Evolutionary conservation across 2,113 vertebrate species (phyloP), one percentile per base, ranked within the genome.

Genomic region (Aspiorhynchus laticeps): DNA sequence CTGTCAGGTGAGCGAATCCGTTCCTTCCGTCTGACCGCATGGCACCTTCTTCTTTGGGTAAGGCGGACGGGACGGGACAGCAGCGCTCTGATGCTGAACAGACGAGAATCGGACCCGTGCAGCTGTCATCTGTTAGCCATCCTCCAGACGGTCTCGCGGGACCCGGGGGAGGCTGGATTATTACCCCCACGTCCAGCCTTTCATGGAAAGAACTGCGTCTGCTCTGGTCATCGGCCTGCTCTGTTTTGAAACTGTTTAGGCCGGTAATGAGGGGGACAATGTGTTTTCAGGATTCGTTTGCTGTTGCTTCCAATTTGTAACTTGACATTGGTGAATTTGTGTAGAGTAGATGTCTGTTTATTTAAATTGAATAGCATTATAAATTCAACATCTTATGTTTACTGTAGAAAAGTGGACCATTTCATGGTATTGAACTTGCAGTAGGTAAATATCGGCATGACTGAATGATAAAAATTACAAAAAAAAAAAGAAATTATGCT

Each of bases 81-180:
- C 80, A 85, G 67, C 7, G 28, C 74, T 67, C 80, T 87, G 88
- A 87, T 24, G 33, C 59, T 87, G 80, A 85, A 38, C 87, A 86
- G 87, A 85, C 31, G 63, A 74, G 85, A 67, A 53, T 71, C 26
- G 6, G 75, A 71, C 65, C 43, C 28, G 75, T 28, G 73, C 87
- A 82, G 76, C 80, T 63, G 88, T 89, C 90, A 87, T 91, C 87
- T 90, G 87, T 81, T 90, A 88, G 83, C 69, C 82, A 88, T 89
- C 87, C 76, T 83, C 83, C 67, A 88, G 87, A 89, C 88, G 69
- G 63, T 28, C 78, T 89, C 83, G n/a, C 19, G 91, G 51, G 61
- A 83, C 84, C 48, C 59, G 61, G 79, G 81, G 86, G 85, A 83
- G 84, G 86, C 82, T 76, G 59, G 33, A 26, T 86, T 86, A 89